Evolutionary conservation across 1,140 invertebrate species (phyloP).

Genomic region (Ceratosolen fusciceps): DNA sequence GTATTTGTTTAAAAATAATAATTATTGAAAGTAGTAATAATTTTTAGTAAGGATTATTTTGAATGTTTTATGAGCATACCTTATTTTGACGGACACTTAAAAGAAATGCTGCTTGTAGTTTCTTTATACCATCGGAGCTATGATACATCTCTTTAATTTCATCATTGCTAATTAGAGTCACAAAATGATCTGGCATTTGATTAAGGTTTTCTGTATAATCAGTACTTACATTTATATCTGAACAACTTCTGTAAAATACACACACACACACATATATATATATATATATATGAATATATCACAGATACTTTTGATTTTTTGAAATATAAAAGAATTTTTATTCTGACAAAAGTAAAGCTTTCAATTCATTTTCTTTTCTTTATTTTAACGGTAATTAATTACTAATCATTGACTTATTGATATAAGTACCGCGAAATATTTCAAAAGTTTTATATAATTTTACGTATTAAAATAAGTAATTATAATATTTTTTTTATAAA

Average conservation of each 20-base stretch:
- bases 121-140: conserved; percentile 76
- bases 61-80: conserved; percentile 34
- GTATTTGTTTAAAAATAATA: conserved; percentile 24
- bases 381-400: no score
- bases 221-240: conserved; percentile 57
- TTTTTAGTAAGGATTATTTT: neutral
- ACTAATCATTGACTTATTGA: no score
- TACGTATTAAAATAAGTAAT: no score
- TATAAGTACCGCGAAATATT: no score
- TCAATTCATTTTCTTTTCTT: no score
- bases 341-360: no score
- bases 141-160: conserved; percentile 81
- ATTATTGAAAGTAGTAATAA: neutral
- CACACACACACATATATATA: conserved; percentile 52
- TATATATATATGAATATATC: conserved; percentile 14
- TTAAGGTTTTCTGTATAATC: conserved; percentile 58
- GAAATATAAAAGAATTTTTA: no score
- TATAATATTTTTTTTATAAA: no score
- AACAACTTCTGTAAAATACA: conserved; percentile 57
- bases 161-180: conserved; percentile 79
- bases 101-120: conserved; percentile 84
- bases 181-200: conserved; percentile 66
- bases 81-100: conserved; percentile 64
- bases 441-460: no score
- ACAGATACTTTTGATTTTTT: no score